phyloP scores from a whole-genome alignment of 2,797 vertebrate species.

The Sebastes glaucus region DNA sequence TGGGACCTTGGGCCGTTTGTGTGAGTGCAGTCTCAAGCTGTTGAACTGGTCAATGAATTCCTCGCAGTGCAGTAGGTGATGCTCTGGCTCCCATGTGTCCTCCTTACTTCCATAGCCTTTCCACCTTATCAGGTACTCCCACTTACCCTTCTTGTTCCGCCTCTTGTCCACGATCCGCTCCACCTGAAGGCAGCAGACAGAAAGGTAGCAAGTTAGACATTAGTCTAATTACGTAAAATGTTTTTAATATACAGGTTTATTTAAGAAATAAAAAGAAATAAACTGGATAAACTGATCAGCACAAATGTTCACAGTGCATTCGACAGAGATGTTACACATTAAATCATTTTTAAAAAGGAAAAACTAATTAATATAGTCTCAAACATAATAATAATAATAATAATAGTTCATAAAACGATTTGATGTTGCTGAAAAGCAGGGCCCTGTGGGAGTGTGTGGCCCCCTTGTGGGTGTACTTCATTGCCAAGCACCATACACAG shows the following conservation, averaged over 20 bases:
- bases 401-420: not conserved
- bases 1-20: constrained; percentile 85
- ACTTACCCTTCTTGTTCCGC: constrained; percentile 97
- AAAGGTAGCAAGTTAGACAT: not conserved
- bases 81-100: constrained; percentile 97
- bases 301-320: not conserved
- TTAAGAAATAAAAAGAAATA: too few species aligned
- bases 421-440: not conserved
- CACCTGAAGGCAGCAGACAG: constrained; percentile 81
- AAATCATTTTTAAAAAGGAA: not conserved
- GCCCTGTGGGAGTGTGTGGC: not conserved
- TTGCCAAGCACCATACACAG: not conserved
- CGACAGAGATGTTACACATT: not conserved
- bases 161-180: constrained; percentile 98
- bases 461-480: not conserved
- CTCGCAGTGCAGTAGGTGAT: constrained; percentile 95
- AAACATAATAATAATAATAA: not conserved
- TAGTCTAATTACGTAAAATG: not conserved
- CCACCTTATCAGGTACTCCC: constrained; percentile 98
- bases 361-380: not conserved
- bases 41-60: constrained; percentile 98
- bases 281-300: too few species aligned
- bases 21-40: constrained; percentile 85
- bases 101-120: constrained; percentile 96
- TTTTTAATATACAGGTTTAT: not conserved